Base-by-base conservation (phyloP, 2,797 vertebrate genomes). In the Bradypodion pumilum region DNA sequence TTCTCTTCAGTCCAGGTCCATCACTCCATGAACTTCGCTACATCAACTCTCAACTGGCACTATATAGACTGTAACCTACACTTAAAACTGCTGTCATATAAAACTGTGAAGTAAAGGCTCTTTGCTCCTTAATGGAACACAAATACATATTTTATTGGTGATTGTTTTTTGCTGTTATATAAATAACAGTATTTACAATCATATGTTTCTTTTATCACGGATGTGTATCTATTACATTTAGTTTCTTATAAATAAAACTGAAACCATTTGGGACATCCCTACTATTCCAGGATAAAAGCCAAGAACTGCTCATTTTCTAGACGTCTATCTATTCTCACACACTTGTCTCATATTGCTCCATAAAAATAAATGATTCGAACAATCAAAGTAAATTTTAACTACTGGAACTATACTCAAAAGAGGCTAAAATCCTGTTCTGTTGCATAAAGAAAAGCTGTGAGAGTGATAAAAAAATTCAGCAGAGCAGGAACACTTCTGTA, bases 361-460 rank as follows among this genome's bases (percentile, higher is more conserved):
- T 81, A 29, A 25, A 80, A 69, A 52, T 27, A 82, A 65, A n/a
- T 74, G 7, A 74, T 82, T 82, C 35, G 15, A 46, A 74, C 52
- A 27, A 0, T 49, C 32, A 74, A 7, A n/a, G 27, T 69, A 70
- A 8, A 37, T 10, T 15, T 32, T 60, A 60, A 19, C 35, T 72
- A 70, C 69, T 21, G 35, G 27, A 10, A 16, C 27, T 70, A 42
- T 12, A 56, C 2, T 40, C 10, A 2, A 29, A 56, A 56, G 19
- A 21, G 21, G 52, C 52, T 56, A 19, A 56, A 56, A 56, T 56
- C 52, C 19, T 56, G 15, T 56, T 56, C 15, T 15, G 21, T 19
- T 56, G 19, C 52, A 56, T 56, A 56, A 56, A 56, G 52, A 13
- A 56, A 56, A 56, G 19, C 46, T 49, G 46, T 12, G 49, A 12